Base-by-base conservation (phyloP, 2,113 vertebrate species). In the Prionailurus bengalensis region DNA sequence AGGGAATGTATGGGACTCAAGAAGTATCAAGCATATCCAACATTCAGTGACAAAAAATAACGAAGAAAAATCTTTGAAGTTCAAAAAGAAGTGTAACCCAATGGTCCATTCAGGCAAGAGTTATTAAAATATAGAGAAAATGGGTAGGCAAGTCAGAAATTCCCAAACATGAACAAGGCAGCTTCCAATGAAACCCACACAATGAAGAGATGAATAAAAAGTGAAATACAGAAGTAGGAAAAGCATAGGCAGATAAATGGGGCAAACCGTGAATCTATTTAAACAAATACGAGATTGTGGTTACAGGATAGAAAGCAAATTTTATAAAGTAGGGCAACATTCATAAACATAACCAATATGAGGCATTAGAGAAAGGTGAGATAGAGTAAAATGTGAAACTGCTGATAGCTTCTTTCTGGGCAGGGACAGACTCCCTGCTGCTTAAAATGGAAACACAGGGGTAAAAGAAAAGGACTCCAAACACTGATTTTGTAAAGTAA, bases 401-500 rank as follows among this genome's bases (percentile, higher is more conserved):
- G 74, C 51, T 93, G 78, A 58, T 79, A 83, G 79, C 27, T 17
- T 91, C 45, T 61, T 29, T 83, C n/a, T 92, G 80, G 94, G 7
- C n/a, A 81, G 85, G 82, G 83, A 80, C 78, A 90, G 73, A 84
- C 33, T 89, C 42, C 39, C n/a, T 90, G 39, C 33, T 88, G 68
- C 87, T 92, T 91, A 96, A 96, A 96, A 84, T 93, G 92, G 74
- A 94, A 93, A 71, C 5, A 25, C 4, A 79, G n/a, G 71, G 58
- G 78, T 94, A n/a, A 63, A 66, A 70, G 68, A 80, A 68, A 85
- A 58, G 65, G 16, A 66, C 73, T 86, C 33, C 15, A 89, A 94
- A 79, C 25, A 78, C 42, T 71, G 70, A 93, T 71, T 96, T 96
- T 74, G 13, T 51, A 76, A 81, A 92, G 68, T 66, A 91, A 33